These are phyloP conservation scores for Craterocephalus amniculus DNA, from an alignment of 2,797 vertebrate species.

Conservation along the genomic window DNA sequence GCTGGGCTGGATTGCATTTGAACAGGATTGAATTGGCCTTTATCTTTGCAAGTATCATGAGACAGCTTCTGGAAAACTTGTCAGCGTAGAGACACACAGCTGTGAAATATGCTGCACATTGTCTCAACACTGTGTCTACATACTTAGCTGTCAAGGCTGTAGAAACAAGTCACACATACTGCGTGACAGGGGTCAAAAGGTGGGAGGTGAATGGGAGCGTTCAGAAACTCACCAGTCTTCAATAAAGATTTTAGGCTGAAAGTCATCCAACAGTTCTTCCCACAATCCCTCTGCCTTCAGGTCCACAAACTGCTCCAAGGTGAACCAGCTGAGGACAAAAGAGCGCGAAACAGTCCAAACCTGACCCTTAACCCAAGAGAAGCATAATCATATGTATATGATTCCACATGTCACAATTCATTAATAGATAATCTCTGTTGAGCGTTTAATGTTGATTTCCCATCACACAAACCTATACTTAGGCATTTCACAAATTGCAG, in stretches of 20 bases:
- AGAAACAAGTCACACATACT: background rate
- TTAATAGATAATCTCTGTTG: too few relatives aligned
- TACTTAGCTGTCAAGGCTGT: too few relatives aligned
- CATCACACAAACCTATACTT: conserved; percentile 64
- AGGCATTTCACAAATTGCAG: conserved; percentile 72
- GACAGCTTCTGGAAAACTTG: too few relatives aligned
- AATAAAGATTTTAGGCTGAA: conserved; percentile 85
- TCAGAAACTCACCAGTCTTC: conserved; percentile 83
- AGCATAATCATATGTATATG: too few relatives aligned
- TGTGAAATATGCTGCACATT: too few relatives aligned
- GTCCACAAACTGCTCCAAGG: conserved; percentile 86
- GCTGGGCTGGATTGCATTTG: too few relatives aligned
- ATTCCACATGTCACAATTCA: too few relatives aligned
- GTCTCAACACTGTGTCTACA: too few relatives aligned
- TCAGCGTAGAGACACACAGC: too few relatives aligned
- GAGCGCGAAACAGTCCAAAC: conserved; percentile 1
- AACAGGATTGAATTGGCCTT: too few relatives aligned
- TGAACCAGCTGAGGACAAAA: conserved; percentile 83
- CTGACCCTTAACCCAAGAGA: conserved; percentile 28
- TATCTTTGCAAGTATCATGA: too few relatives aligned
- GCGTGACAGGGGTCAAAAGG: background rate
- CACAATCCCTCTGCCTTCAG: conserved; percentile 87
- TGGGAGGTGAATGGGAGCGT: background rate
- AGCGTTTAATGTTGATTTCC: background rate
- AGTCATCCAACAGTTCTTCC: conserved; percentile 85